Percentiles rank a stretch among this genome's conserved stretches.
These are phyloP conservation scores for Leguminivora glycinivorella DNA, from an alignment of 1,140 invertebrate species.

Conservation along the genomic window DNA sequence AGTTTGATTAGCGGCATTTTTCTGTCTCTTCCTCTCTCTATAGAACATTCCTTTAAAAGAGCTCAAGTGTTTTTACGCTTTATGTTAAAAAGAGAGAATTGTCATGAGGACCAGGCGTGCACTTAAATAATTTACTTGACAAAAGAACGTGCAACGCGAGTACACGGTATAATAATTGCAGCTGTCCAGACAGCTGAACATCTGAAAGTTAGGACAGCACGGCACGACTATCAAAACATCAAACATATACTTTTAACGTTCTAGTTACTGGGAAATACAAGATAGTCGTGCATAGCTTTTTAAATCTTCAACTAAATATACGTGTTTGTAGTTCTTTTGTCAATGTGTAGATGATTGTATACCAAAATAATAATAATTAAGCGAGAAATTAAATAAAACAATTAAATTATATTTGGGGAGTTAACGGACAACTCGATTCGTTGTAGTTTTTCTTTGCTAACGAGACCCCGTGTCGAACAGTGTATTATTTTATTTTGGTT, in stretches of 20 bases:
- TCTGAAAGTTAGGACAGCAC: too few species aligned
- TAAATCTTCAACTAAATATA: neutral
- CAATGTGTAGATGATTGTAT: slow-evolving; percentile 13
- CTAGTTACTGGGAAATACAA: neutral
- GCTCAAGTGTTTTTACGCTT: slow-evolving; percentile 39
- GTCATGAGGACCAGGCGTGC: slow-evolving; percentile 46
- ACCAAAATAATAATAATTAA: neutral
- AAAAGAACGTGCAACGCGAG: neutral
- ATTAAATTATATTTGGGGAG: slow-evolving; percentile 9
- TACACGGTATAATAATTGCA: neutral
- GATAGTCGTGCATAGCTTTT: neutral
- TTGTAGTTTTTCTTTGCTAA: slow-evolving; percentile 23
- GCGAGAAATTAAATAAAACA: slow-evolving; percentile 4
- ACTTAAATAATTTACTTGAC: neutral
- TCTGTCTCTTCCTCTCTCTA: slow-evolving; percentile 38
- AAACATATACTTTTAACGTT: neutral
- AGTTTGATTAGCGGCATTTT: slow-evolving; percentile 39
- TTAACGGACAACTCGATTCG: slow-evolving; percentile 17
- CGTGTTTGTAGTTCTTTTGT: neutral
- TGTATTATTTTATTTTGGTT: slow-evolving; percentile 51
- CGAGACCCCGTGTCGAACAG: slow-evolving; percentile 36
- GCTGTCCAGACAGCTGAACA: neutral
- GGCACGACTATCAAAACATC: too few species aligned
- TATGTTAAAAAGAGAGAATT: slow-evolving; percentile 42
- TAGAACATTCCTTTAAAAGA: slow-evolving; percentile 52